Evolutionary conservation across 2,113 vertebrate species (phyloP), one percentile per base, ranked within the genome.

Genomic region (Cyanistes caeruleus): DNA sequence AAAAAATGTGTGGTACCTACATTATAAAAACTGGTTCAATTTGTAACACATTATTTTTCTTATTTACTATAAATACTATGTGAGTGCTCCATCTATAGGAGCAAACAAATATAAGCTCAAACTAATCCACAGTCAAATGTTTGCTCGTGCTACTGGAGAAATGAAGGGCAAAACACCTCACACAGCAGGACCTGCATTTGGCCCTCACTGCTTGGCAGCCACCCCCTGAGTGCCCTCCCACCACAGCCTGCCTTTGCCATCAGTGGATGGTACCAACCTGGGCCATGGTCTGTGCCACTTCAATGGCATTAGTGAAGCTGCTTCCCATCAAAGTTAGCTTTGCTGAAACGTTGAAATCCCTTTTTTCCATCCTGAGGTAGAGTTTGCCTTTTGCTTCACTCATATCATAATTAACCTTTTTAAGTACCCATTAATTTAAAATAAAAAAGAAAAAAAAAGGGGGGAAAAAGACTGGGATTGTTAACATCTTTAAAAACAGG

Each of bases 231-330:
- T 23, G 35, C 53, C 49, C 16, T 6, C 12, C 23, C 62, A 65
- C 35, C 58, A 31, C 48, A 85, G 65, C 31, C 59, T 76, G 49
- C 18, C 59, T 68, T 4, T 73, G 70, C 73, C 23, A 4, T 10
- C 46, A 52, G 31, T 18, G 15, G 8, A 8, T 12, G 35, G 17
- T 85, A 96, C 94, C 7, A 93, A 99, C 98, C 98, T 98, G 98
- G 88, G 97, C 97, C 60, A 98, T 96, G 2, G 98, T 98, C 95
- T 99, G 99, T 49, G 94, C 96, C 86, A 99, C 88, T 94, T 98
- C 97, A 35, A 98, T 25, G 56, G 85, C 31, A 30, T 97, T 97
- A 33, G 67, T 84, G 82, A 97, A 98, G 62, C 96, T 97, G 15
- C 72, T 84, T 72, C 97, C 94, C 16, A 94, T 97, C 43, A 93